Percentiles rank a stretch among this genome's conserved stretches.
Evolutionary conservation across 2,113 vertebrate genomes (phyloP).

Genomic region (Syngnathus floridae): DNA sequence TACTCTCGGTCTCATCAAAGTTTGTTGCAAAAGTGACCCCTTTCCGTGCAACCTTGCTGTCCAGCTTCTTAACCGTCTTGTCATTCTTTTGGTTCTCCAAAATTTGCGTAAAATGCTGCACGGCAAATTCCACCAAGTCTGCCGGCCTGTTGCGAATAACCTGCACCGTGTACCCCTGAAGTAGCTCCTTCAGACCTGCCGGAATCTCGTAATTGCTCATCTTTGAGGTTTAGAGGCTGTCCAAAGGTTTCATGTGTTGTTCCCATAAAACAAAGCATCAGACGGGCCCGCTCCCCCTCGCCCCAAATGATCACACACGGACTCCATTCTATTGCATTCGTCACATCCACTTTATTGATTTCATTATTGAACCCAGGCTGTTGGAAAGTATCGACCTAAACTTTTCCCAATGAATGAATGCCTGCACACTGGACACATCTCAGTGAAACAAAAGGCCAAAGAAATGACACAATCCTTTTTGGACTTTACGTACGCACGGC

Average conservation of each 20-base stretch:
- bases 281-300: background rate
- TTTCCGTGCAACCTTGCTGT: constrained; percentile 20
- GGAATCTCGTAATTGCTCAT: constrained; percentile 81
- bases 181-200: constrained; percentile 80
- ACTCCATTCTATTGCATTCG: constrained; percentile 17
- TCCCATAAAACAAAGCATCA: background rate
- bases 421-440: constrained; percentile 20
- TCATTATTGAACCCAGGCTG: constrained; percentile 44
- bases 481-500: background rate
- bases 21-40: constrained; percentile 44
- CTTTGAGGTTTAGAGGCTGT: background rate
- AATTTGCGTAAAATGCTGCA: constrained; percentile 79
- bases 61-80: constrained; percentile 20
- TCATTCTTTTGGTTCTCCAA: constrained; percentile 59
- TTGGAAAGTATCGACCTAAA: constrained; percentile 64
- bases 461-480: background rate
- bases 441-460: constrained; percentile 16
- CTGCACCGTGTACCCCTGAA: constrained; percentile 87
- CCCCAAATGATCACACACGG: background rate
- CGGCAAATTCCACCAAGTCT: constrained; percentile 82
- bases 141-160: constrained; percentile 79
- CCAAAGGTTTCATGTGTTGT: background rate
- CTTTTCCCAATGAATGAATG: constrained; percentile 49
- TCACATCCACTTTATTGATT: constrained; percentile 46
- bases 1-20: constrained; percentile 19